phyloP scores from a whole-genome alignment of 2,113 vertebrate species.

The Chionis minor region DNA sequence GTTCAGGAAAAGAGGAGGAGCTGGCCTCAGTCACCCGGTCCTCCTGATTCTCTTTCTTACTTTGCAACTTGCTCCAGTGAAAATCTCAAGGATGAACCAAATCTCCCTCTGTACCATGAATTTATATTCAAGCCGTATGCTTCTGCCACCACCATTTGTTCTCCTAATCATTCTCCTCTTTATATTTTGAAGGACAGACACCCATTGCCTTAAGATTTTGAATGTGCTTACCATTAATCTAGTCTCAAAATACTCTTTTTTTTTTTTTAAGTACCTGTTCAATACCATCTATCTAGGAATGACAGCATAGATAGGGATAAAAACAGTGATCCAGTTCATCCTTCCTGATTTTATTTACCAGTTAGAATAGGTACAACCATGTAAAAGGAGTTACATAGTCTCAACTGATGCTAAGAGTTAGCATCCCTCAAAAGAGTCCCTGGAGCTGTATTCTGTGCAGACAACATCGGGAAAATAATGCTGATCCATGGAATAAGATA shows the following conservation, averaged over 20 bases:
- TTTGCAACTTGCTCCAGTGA: neutral
- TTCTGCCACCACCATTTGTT: neutral
- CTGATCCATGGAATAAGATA: neutral
- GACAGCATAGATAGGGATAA: neutral
- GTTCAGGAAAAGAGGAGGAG: neutral
- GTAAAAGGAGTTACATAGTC: neutral
- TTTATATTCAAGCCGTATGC: neutral
- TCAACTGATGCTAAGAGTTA: neutral
- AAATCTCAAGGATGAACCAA: neutral
- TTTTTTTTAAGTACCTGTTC: neutral
- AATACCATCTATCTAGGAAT: neutral
- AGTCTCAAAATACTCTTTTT: neutral
- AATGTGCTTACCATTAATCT: neutral
- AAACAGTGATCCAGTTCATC: neutral
- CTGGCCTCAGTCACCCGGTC: neutral
- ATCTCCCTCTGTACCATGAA: neutral
- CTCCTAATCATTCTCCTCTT: neutral
- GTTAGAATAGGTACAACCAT: neutral
- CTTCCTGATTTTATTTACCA: neutral
- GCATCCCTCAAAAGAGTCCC: neutral
- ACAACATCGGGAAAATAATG: neutral
- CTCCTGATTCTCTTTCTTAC: neutral
- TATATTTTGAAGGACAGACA: neutral
- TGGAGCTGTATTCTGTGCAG: neutral
- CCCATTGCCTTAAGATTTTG: neutral